Percentiles rank a stretch among this genome's conserved stretches.
Conservation (phyloP, 2,888 invertebrate species). For the Deilephila elpenor region DNA sequence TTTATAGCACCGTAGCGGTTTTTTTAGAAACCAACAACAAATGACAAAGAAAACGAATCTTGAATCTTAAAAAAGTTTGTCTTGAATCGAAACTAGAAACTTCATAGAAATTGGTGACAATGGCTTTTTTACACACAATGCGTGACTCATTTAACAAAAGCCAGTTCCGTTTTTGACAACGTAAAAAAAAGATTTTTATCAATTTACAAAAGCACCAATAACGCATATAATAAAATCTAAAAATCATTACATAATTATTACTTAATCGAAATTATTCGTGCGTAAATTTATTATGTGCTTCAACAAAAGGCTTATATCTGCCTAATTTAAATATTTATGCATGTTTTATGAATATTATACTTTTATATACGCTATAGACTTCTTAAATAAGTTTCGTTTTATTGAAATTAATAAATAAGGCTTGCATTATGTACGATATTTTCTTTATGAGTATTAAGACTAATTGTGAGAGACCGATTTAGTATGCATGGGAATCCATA, state of each 20-base stretch:
- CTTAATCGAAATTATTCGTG: background rate
- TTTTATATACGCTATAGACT: background rate
- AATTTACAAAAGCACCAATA: background rate
- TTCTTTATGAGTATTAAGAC: background rate
- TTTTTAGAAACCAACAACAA: background rate
- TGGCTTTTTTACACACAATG: slow-evolving; percentile 11
- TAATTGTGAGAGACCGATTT: background rate
- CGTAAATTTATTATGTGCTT: background rate
- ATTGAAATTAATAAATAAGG: background rate
- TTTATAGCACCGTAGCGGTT: background rate
- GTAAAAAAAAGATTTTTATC: background rate
- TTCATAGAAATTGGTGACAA: slow-evolving; percentile 25
- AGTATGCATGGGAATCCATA: background rate
- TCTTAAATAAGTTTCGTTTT: background rate
- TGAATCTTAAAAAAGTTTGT: background rate
- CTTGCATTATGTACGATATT: background rate
- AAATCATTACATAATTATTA: background rate
- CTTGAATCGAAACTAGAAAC: slow-evolving; percentile 23
- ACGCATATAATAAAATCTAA: background rate
- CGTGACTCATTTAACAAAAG: slow-evolving; percentile 13
- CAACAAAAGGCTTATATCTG: background rate
- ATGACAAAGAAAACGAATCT: slow-evolving; percentile 8
- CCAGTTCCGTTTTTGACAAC: slow-evolving; percentile 16
- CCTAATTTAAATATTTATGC: background rate
- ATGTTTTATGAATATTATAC: background rate